Evolutionary conservation across 2,113 vertebrate genomes (phyloP).

Genomic region (Lampris megalopsis): DNA sequence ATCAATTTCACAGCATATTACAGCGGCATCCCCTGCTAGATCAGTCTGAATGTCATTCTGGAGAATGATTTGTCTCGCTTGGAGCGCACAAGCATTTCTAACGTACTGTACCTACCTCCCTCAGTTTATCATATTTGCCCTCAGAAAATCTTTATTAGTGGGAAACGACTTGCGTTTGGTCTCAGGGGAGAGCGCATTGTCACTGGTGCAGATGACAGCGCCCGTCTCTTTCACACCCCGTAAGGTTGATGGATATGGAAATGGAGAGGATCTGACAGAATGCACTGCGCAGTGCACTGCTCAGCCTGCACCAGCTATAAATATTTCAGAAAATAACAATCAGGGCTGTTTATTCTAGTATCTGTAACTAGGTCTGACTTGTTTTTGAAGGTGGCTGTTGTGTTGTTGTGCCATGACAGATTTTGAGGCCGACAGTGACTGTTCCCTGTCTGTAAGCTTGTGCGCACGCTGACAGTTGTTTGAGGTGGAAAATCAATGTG

Average conservation of each 20-base stretch:
- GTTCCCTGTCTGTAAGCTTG: conserved; percentile 40
- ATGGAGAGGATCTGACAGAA: conserved; percentile 59
- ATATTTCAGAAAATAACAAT: conserved; percentile 74
- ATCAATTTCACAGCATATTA: conserved; percentile 84
- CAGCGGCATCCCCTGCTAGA: conserved; percentile 76
- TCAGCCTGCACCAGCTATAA: conserved; percentile 61
- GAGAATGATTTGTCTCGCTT: conserved; percentile 76
- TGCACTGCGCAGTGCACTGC: conserved; percentile 45
- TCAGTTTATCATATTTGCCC: conserved; percentile 77
- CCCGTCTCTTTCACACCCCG: conserved; percentile 53
- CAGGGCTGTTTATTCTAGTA: conserved; percentile 67
- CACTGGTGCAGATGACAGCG: conserved; percentile 63
- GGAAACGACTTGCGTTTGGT: conserved; percentile 62
- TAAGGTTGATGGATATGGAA: conserved; percentile 64
- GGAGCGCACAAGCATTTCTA: conserved; percentile 59
- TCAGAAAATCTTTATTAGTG: conserved; percentile 77
- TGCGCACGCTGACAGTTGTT: conserved; percentile 10
- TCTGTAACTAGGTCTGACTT: conserved; percentile 67
- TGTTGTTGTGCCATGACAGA: conserved; percentile 65
- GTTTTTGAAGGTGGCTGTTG: conserved; percentile 64
- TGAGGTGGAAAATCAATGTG: conserved; percentile 6
- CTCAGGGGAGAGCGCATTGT: conserved; percentile 46
- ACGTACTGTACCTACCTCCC: conserved; percentile 70
- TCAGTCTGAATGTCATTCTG: conserved; percentile 78
- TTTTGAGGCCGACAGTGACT: conserved; percentile 45